phyloP scores from a whole-genome alignment of 2,888 invertebrate species.

The Aleiodes testaceus region DNA sequence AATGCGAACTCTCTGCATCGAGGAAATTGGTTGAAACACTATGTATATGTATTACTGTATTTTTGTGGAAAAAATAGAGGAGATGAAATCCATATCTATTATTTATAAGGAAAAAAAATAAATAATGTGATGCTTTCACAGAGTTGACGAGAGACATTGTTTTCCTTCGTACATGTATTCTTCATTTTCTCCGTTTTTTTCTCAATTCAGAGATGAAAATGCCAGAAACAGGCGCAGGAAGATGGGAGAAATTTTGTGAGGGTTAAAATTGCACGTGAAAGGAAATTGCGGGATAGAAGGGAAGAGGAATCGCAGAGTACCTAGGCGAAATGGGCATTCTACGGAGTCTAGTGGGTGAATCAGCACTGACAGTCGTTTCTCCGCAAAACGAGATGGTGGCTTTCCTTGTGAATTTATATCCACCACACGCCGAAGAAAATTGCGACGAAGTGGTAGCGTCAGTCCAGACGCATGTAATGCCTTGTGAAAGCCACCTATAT shows the following conservation, averaged over 20 bases:
- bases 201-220: not conserved
- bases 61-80: not conserved
- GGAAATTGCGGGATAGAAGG: slow-evolving; percentile 12
- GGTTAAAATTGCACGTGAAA: slow-evolving; percentile 28
- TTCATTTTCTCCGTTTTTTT: not conserved
- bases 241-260: slow-evolving; percentile 21
- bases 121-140: not conserved
- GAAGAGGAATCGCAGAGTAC: not conserved
- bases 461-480: slow-evolving; percentile 23
- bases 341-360: slow-evolving; percentile 5
- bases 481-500: not conserved
- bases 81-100: not conserved
- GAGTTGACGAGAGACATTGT: not conserved
- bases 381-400: slow-evolving; percentile 12
- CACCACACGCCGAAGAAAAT: slow-evolving; percentile 24
- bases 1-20: not conserved
- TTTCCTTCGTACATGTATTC: not conserved
- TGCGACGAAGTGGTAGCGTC: slow-evolving; percentile 16
- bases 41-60: not conserved
- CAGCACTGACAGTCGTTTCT: slow-evolving; percentile 19
- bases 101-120: not conserved
- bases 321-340: slow-evolving; percentile 31
- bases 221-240: not conserved
- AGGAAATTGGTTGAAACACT: not conserved
- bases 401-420: slow-evolving; percentile 18